These are phyloP conservation scores for Onychomys leucogaster DNA, from an alignment of 2,797 vertebrate genomes.

Conservation along the genomic window DNA sequence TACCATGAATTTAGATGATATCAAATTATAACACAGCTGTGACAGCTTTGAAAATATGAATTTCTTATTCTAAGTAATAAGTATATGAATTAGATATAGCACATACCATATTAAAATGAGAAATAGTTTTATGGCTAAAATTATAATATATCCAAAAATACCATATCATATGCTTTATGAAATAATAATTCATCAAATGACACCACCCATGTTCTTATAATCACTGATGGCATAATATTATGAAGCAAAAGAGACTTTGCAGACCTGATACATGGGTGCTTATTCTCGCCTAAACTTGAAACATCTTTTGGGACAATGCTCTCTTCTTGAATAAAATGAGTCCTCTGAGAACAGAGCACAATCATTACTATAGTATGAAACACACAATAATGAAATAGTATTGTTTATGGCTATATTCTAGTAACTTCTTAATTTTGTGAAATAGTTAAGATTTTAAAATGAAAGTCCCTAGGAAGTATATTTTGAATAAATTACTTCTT, in stretches of 20 bases:
- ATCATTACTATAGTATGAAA: background rate
- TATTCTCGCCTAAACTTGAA: background rate
- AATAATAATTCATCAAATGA: background rate
- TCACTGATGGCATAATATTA: background rate
- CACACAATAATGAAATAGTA: accelerated
- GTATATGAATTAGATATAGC: background rate
- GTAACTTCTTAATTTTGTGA: background rate
- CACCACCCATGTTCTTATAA: background rate
- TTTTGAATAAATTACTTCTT: background rate
- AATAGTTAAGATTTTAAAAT: background rate
- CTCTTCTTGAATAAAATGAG: background rate
- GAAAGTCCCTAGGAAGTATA: background rate
- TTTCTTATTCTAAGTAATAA: background rate
- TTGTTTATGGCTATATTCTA: background rate
- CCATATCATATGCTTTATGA: background rate
- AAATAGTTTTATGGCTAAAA: background rate
- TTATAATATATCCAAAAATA: background rate
- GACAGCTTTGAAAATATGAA: background rate
- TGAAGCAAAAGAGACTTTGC: background rate
- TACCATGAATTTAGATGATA: background rate
- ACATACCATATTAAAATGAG: background rate
- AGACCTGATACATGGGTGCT: background rate
- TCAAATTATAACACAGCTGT: background rate
- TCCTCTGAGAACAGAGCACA: background rate
- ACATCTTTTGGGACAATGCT: background rate